Base-by-base conservation (phyloP, 2,113 vertebrate species). In the Notarius quadriscutis region DNA sequence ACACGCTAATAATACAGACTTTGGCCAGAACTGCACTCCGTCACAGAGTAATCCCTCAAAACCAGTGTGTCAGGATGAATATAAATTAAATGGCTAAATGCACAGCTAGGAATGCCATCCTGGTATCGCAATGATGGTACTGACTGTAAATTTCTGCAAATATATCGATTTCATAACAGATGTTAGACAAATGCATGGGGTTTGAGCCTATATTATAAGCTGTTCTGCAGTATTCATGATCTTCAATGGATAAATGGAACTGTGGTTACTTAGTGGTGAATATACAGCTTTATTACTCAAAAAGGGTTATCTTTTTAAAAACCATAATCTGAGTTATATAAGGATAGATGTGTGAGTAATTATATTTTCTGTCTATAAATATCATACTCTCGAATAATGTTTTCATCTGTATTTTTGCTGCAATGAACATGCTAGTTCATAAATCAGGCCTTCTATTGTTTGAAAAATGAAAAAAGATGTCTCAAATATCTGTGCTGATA, bases 401-500 rank as follows among this genome's bases (percentile, higher is more conserved):
- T 94, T 95, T 95, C 94, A 93, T 95, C 95, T 94, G 94, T 94
- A 93, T 91, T 91, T 94, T 92, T 94, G 58, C 91, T 92, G 92
- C 95, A 94, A 89, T 95, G 95, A 96, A 95, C 91, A 94, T 94
- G 95, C 94, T 92, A 93, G 90, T 91, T 92, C 95, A 95, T 97
- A 96, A 97, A 96, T 96, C 95, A 96, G 95, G 93, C 88, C 72
- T 92, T 92, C 95, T 92, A 96, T 96, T 97, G 95, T 96, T 95
- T 94, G 93, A 94, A 93, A 96, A 95, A 95, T 90, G 91, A 93
- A 96, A 95, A 97, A 96, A 96, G 89, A 94, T 94, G 94, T 94
- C 92, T 89, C 57, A 93, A 93, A 95, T 97, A 96, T 97, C 95
- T 95, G 87, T 89, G 91, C 89, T 89, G 90, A 92, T 97, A 97